Percentiles rank a stretch among this genome's conserved stretches.
phyloP scores from a whole-genome alignment of 2,113 vertebrate genomes.

The Gopherus flavomarginatus region DNA sequence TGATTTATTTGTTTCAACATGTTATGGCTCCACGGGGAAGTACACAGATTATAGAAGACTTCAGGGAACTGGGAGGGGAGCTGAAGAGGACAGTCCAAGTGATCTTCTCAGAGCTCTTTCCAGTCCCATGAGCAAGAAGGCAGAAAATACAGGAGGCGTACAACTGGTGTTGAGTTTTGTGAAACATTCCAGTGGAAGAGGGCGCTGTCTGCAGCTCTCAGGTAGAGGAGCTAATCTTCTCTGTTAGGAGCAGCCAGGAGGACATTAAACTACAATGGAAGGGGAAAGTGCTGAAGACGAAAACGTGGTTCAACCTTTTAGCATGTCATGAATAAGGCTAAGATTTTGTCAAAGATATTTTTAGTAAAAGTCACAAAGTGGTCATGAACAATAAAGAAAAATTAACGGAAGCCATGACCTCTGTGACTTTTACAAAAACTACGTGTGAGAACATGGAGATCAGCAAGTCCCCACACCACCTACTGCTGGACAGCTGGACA shows the following conservation, averaged over 20 bases:
- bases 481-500: too few species aligned
- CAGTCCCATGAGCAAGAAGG: fast-evolving
- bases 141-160: not conserved
- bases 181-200: not conserved
- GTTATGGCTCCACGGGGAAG: not conserved
- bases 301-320: not conserved
- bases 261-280: not conserved
- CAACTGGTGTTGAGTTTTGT: not conserved
- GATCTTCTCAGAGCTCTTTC: not conserved
- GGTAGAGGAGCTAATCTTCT: fast-evolving
- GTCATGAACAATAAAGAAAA: too few species aligned
- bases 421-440: too few species aligned
- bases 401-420: too few species aligned
- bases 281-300: not conserved
- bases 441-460: too few species aligned
- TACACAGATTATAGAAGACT: not conserved
- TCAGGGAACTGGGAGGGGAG: not conserved
- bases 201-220: fast-evolving
- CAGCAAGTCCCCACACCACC: too few species aligned
- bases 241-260: not conserved
- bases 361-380: too few species aligned
- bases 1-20: not conserved
- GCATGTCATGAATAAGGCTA: not conserved
- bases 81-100: not conserved
- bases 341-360: too few species aligned